Base-by-base conservation (phyloP, 2,888 invertebrate genomes). In the Cataglyphis cursor region DNA sequence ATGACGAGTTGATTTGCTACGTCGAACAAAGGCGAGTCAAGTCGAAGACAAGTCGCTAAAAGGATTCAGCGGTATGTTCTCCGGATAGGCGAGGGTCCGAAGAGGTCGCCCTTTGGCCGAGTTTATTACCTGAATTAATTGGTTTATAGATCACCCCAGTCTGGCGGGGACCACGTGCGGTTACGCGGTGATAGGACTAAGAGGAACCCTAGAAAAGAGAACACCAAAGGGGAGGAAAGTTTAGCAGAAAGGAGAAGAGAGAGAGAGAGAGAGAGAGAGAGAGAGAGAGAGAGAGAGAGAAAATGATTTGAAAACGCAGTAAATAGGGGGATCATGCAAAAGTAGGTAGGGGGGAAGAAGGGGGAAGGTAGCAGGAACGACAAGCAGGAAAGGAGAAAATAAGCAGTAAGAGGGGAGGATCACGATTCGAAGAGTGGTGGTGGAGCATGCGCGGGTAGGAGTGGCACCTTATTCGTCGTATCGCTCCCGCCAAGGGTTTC, bases 381-480 rank as follows among this genome's bases (percentile, higher is more conserved):
- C 78, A 83, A 76, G n/a, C 28, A 59, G 57, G 72, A 81, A 82
- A 85, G 64, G 80, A 41, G 83, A 31, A 61, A 75, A 59, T 78
- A 80, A 54, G 82, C 57, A 74, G 38, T 51, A 72, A 61, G 38
- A 72, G 70, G 66, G 54, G 62, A 24, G 54, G 64, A 68, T 61
- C 74, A 78, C 54, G 83, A 83, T 87, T 65, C 82, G 68, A 80
- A 89, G 85, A 76, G 82, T 88, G 85, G 84, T 81, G 85, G 84
- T 76, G 84, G 94, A 92, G 94, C 94, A 94, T 94, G 94, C 94
- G 94, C 94, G 90, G 90, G 92, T 94, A 93, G 93, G 93, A 93
- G 93, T 93, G 93, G 93, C 92, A 91, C 92, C 90, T 91, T 90
- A 91, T 91, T 90, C 92, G 91, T 90, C 88, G 91, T 88, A 90